Evolutionary conservation across 2,888 invertebrate species (phyloP).

Genomic region (Mallateleia sp.): DNA sequence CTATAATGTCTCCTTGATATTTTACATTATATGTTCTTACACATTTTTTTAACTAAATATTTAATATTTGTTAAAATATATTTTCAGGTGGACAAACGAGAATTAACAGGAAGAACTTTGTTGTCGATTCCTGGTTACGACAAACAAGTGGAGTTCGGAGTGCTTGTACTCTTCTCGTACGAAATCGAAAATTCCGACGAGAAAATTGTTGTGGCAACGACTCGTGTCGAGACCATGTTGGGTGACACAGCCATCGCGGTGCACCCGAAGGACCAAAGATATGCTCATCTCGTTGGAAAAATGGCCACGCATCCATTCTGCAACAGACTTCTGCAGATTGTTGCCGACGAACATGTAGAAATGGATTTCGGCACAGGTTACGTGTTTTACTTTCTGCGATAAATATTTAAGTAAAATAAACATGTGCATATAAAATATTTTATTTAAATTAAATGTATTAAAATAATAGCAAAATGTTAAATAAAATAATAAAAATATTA

Average conservation of each 20-base stretch:
- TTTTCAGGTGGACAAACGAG: conserved; percentile 95
- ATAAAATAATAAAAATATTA: too few species aligned
- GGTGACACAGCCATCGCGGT: conserved; percentile 99
- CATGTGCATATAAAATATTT: too few species aligned
- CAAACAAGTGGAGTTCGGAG: conserved; percentile 98
- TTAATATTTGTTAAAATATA: too few species aligned
- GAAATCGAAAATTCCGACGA: conserved; percentile 93
- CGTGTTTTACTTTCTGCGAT: too few species aligned
- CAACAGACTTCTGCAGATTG: conserved; percentile 95
- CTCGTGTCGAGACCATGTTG: conserved; percentile 99
- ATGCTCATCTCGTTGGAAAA: conserved; percentile 95
- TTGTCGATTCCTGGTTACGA: conserved; percentile 97
- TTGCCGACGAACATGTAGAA: conserved; percentile 98
- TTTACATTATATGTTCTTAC: too few species aligned
- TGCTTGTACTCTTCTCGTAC: conserved; percentile 98
- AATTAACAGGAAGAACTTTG: conserved; percentile 96
- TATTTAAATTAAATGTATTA: too few species aligned
- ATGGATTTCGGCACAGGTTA: conserved; percentile 98
- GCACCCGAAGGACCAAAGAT: conserved; percentile 97
- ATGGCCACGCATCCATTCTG: conserved; percentile 97
- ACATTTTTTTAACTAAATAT: too few species aligned
- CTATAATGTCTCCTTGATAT: too few species aligned
- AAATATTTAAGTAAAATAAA: too few species aligned
- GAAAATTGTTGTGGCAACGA: conserved; percentile 98
- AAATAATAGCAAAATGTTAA: too few species aligned